phyloP scores from a whole-genome alignment of 2,113 vertebrate genomes.

The Urocynchramus pylzowi region DNA sequence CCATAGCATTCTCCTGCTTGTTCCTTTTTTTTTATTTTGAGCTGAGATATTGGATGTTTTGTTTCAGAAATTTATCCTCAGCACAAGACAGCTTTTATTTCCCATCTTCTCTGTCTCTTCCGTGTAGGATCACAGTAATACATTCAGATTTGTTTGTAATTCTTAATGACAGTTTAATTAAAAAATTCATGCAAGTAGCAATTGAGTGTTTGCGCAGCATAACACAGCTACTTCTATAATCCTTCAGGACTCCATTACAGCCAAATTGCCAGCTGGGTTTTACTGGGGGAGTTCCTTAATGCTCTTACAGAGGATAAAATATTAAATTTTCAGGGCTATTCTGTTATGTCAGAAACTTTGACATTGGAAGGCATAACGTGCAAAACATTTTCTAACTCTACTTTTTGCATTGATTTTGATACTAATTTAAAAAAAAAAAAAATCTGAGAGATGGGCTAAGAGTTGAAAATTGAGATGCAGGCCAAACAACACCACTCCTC shows the following conservation, averaged over 20 bases:
- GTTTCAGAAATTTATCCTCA: background rate
- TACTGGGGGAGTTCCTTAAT: background rate
- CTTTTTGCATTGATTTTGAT: background rate
- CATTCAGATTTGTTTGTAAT: background rate
- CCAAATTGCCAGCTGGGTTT: background rate
- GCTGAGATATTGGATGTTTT: background rate
- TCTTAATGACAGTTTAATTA: background rate
- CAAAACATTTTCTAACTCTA: background rate
- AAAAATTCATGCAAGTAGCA: background rate
- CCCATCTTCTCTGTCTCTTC: background rate
- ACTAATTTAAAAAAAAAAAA: background rate
- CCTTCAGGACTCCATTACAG: background rate
- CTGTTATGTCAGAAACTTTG: background rate
- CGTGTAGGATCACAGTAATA: background rate
- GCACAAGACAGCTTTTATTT: background rate
- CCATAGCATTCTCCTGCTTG: background rate
- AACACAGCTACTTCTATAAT: background rate
- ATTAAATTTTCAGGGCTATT: background rate
- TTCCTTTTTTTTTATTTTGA: background rate
- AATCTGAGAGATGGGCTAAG: background rate
- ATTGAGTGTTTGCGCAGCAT: background rate
- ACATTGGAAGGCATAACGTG: fast-evolving
- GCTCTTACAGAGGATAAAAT: background rate
- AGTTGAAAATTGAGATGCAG: background rate
- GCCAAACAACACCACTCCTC: fast-evolving